phyloP scores from a whole-genome alignment of 1,140 invertebrate species.

The Portunus trituberculatus region DNA sequence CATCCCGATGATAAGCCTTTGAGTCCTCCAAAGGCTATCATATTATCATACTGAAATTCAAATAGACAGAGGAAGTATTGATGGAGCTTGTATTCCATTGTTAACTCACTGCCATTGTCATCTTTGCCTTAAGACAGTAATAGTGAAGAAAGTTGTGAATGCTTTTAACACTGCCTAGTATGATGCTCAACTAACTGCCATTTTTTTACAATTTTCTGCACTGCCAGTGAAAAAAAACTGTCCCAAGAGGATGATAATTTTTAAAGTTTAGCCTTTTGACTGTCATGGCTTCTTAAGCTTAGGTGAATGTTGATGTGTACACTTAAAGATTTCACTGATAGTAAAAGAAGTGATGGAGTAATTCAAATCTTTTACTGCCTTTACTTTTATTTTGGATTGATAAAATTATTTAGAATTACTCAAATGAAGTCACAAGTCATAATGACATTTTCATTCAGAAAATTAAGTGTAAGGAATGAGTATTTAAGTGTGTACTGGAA shows the following conservation, averaged over 20 bases:
- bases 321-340: background rate
- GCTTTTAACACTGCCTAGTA: slow-evolving; percentile 45
- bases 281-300: no score
- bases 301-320: background rate
- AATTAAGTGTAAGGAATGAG: background rate
- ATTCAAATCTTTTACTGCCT: background rate
- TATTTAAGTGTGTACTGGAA: background rate
- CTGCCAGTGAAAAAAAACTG: slow-evolving; percentile 40
- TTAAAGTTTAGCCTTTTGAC: background rate
- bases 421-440: no score
- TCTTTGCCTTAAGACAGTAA: slow-evolving; percentile 46
- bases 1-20: background rate
- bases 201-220: slow-evolving; percentile 39
- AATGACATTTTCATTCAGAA: no score
- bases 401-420: background rate
- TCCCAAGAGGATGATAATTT: background rate
- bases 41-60: background rate
- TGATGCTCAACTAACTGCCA: background rate
- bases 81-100: background rate
- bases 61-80: background rate
- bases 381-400: background rate
- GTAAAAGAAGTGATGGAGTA: background rate
- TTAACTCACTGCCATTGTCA: slow-evolving; percentile 46
- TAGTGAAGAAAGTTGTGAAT: background rate
- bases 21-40: background rate